Percentiles rank a stretch among this genome's conserved stretches.
Conservation (phyloP, 2,113 vertebrate species). For the Pimephales promelas region DNA sequence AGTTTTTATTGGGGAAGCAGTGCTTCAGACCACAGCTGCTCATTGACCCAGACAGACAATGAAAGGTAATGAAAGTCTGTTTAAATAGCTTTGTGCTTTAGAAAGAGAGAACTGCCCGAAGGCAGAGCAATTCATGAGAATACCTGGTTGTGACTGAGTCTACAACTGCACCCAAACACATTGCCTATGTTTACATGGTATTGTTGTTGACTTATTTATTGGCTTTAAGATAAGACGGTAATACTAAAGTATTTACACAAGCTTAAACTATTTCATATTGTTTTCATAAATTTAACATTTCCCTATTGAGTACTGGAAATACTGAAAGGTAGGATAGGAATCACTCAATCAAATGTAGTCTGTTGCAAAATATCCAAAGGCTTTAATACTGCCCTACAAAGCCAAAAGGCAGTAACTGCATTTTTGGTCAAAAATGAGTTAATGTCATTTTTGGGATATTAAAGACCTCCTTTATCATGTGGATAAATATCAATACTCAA, state of each 20-base stretch:
- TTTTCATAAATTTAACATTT: neutral
- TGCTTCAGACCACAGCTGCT: constrained; percentile 37
- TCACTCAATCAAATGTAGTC: neutral
- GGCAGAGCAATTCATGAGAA: constrained; percentile 11
- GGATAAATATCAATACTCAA: too few relatives aligned
- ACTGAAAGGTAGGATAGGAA: neutral
- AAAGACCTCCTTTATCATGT: too few relatives aligned
- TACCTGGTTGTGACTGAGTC: neutral
- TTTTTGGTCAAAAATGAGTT: too few relatives aligned
- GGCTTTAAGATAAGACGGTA: neutral
- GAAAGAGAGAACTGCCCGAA: neutral
- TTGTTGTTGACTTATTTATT: neutral
- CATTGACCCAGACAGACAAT: constrained; percentile 40
- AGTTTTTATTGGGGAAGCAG: constrained; percentile 25
- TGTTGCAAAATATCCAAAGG: neutral
- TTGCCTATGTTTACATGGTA: neutral
- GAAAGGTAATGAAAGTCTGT: constrained; percentile 42
- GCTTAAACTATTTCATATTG: neutral
- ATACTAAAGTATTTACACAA: neutral
- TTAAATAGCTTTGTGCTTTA: constrained; percentile 41
- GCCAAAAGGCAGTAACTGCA: too few relatives aligned
- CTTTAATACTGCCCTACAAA: too few relatives aligned
- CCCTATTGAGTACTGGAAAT: neutral
- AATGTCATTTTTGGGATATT: too few relatives aligned
- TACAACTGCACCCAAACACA: neutral